Conservation (phyloP, 1,140 invertebrate species). For the Plutomurus gul region DNA sequence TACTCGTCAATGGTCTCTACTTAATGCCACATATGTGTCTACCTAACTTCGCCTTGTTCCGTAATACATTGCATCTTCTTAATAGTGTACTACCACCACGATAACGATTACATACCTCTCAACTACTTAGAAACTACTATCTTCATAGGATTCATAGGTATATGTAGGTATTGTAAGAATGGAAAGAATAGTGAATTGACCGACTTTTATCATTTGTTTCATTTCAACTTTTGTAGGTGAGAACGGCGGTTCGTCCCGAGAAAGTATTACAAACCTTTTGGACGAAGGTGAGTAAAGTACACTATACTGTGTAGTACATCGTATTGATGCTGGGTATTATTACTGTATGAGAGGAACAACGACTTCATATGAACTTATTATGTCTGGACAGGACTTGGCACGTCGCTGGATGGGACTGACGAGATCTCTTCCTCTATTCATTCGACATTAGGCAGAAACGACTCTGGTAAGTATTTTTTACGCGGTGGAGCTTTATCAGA, state of each 20-base stretch:
- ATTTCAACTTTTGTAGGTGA: conserved; percentile 40
- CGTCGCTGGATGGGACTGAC: conserved; percentile 52
- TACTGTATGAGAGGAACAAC: background rate
- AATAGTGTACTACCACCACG: too few relatives aligned
- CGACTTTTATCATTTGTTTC: background rate
- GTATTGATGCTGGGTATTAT: background rate
- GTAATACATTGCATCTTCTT: too few relatives aligned
- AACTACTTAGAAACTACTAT: background rate
- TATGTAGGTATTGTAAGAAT: background rate
- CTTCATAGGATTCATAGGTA: background rate
- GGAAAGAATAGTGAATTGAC: background rate
- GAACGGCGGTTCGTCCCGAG: conserved; percentile 46
- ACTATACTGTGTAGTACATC: background rate
- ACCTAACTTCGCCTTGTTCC: background rate
- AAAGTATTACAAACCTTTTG: conserved; percentile 50
- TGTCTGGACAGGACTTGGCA: conserved; percentile 45
- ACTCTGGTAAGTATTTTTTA: conserved; percentile 49
- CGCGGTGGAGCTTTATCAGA: background rate
- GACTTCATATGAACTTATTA: background rate
- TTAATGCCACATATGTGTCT: background rate
- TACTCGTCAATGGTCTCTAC: background rate
- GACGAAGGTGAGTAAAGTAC: conserved; percentile 47
- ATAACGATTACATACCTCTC: too few relatives aligned
- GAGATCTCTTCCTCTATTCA: conserved; percentile 50
- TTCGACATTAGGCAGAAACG: conserved; percentile 51